Evolutionary conservation across 2,888 invertebrate species (phyloP).

Genomic region (Tetranychus piercei): DNA sequence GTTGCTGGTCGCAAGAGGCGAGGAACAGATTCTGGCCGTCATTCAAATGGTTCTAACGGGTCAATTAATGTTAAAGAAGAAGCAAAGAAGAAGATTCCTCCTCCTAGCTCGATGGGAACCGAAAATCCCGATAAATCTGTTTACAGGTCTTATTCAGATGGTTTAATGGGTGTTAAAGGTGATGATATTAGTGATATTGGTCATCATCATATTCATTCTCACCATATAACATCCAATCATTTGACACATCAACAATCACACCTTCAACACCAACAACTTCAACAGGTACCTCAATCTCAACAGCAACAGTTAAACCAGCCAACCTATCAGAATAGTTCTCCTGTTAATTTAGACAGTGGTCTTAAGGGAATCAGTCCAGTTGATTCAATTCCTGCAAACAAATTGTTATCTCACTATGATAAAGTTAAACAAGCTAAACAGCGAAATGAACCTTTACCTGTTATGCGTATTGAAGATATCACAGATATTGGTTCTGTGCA

Average conservation of each 20-base stretch:
- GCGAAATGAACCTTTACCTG: slow-evolving; percentile 21
- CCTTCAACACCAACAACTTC: slow-evolving; percentile 34
- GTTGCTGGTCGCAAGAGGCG: neutral
- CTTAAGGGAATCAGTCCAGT: slow-evolving; percentile 25
- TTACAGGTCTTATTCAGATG: neutral
- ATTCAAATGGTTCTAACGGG: neutral
- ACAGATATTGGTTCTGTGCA: neutral
- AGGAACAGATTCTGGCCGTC: neutral
- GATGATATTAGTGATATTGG: neutral
- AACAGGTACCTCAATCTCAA: slow-evolving; percentile 30
- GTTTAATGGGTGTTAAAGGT: neutral
- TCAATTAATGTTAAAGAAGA: neutral
- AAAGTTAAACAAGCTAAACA: slow-evolving; percentile 24
- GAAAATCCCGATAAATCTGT: neutral
- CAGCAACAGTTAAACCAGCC: slow-evolving; percentile 14
- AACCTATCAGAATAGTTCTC: neutral
- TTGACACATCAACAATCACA: slow-evolving; percentile 38
- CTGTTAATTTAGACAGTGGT: slow-evolving; percentile 16
- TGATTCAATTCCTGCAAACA: slow-evolving; percentile 24
- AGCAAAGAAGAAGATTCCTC: neutral
- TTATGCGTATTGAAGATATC: slow-evolving; percentile 18
- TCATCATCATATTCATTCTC: slow-evolving; percentile 11
- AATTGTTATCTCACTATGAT: slow-evolving; percentile 23
- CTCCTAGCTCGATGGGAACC: neutral
- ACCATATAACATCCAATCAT: slow-evolving; percentile 28